phyloP scores from a whole-genome alignment of 2,797 vertebrate genomes.

The Chiloscyllium punctatum region DNA sequence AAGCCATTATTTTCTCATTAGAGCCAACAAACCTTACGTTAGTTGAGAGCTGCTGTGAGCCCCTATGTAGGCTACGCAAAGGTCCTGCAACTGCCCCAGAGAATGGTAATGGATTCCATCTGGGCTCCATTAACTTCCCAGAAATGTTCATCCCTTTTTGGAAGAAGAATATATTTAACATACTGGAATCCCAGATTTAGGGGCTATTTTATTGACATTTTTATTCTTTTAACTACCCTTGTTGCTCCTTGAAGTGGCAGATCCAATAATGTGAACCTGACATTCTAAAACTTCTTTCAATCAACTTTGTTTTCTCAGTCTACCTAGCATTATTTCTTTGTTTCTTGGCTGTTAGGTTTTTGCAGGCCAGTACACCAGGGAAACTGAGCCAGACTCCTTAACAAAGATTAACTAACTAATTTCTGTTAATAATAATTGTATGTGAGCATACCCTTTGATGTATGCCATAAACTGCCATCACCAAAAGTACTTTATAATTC shows the following conservation, averaged over 20 bases:
- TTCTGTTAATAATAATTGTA: neutral
- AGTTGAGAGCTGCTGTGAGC: neutral
- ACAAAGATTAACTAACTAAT: neutral
- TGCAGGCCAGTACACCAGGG: neutral
- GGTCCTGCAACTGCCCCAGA: neutral
- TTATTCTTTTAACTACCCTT: neutral
- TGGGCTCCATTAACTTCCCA: constrained; percentile 4
- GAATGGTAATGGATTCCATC: constrained; percentile 5
- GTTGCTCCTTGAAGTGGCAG: neutral
- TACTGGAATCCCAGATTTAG: constrained; percentile 2
- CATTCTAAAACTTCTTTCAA: neutral
- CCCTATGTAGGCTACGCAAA: neutral
- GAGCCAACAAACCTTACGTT: neutral
- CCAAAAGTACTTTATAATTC: neutral
- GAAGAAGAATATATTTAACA: neutral
- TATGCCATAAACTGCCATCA: neutral
- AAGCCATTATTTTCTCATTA: neutral
- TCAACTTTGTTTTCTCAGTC: neutral
- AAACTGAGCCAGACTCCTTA: neutral
- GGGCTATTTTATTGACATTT: neutral
- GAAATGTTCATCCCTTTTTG: constrained; percentile 1
- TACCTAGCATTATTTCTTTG: neutral
- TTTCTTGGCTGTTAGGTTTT: neutral
- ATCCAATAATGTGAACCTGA: neutral
- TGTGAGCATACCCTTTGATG: neutral